Evolutionary conservation across 1,140 invertebrate genomes (phyloP), one percentile per base, ranked within the genome.

Genomic region (Dreissena rostriformis): DNA sequence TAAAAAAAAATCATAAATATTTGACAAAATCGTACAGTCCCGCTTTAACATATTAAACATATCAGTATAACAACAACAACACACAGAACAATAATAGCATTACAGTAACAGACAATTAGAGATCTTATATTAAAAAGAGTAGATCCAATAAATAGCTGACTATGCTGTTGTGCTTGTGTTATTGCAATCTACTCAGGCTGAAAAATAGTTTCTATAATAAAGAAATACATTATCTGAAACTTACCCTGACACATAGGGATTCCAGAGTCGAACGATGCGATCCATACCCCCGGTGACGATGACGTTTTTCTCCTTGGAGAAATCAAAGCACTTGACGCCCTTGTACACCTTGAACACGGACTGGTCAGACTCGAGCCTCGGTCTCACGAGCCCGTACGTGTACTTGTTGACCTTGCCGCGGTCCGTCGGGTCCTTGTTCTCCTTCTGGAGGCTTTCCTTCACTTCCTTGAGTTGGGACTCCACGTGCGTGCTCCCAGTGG

Each of bases 211-310:
- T 5, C 39, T 39, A 39, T 5, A 39, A 39, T 39, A 2, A 39
- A 39, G 2, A 39, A 8, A 39, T 39, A 39, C 39, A 39, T 39
- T 39, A 39, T 39, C 2, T 5, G 39, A 68, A 53, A 89, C 90
- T 87, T 90, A 93, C 91, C 81, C 86, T 57, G 90, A 88, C 4
- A 94, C 92, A 90, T 94, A 94, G 6, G 93, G 93, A 86, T 94
- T 94, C 92, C 92, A 94, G 12, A 94, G 86, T 61, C 93, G 68
- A 1, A 94, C 91, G 66, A 93, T 93, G 80, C 92, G 84, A 81
- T 94, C 93, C 92, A 93, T 93, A 90, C 93, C 93, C 82, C 93
- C 93, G 70, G 93, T 94, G 17, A 93, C 90, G 65, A 94, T 89
- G 57, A 94, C 86, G 81, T 93, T 94, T 78, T 93, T 94, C 26